Evolutionary conservation across 2,888 invertebrate species (phyloP).

Genomic region (Cerastis rubricosa): DNA sequence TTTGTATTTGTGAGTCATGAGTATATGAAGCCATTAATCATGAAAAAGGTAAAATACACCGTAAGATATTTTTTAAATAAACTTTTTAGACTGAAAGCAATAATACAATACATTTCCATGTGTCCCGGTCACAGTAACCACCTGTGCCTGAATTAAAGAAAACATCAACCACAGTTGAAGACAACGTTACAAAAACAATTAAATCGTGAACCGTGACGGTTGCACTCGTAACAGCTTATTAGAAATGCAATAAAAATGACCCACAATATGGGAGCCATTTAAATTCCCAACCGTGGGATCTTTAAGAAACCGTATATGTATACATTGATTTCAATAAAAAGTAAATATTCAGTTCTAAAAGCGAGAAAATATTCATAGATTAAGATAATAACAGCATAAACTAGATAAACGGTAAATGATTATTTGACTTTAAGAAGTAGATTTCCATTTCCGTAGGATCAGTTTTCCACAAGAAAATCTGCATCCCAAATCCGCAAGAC

Average conservation of each 20-base stretch:
- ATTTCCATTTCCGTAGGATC: neutral
- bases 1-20: neutral
- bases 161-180: slow-evolving; percentile 29
- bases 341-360: neutral
- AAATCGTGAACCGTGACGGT: slow-evolving; percentile 73
- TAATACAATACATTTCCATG: neutral
- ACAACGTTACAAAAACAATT: slow-evolving; percentile 68
- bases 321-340: slow-evolving; percentile 26
- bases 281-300: slow-evolving; percentile 67
- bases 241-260: slow-evolving; percentile 78
- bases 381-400: neutral
- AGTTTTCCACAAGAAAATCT: neutral
- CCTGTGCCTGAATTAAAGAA: neutral
- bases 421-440: neutral
- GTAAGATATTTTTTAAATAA: neutral
- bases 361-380: slow-evolving; percentile 3
- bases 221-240: slow-evolving; percentile 71
- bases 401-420: neutral
- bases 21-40: neutral
- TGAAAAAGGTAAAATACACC: neutral
- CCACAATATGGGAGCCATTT: slow-evolving; percentile 68
- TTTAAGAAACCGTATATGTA: slow-evolving; percentile 24
- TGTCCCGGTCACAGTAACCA: neutral
- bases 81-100: neutral
- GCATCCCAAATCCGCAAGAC: too few species aligned